Evolutionary conservation across 2,797 vertebrate species (phyloP), one percentile per base, ranked within the genome.

Genomic region (Coregonus ussuriensis): DNA sequence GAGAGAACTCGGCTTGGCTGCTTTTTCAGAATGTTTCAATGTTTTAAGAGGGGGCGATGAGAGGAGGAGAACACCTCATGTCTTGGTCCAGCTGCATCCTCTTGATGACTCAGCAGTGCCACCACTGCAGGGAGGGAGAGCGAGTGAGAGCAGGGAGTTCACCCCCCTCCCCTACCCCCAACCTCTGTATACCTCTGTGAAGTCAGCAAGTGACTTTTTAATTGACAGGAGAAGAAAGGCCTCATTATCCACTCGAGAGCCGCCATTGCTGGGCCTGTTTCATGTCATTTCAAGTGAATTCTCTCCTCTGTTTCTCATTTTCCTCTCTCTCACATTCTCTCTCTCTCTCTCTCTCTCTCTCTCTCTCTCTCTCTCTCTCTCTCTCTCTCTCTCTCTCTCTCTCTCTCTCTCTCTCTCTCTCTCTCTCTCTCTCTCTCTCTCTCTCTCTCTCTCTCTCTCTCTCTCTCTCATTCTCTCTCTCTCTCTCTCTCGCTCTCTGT

Each of bases 71-170:
- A 65, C 31, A 35, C 29, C 66, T 16, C 4, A 16, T 72, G 4
- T 11, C 29, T 6, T 2, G 51, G 51, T 31, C 25, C 71, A 18
- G 71, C 51, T 29, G 71, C 52, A 18, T 9, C 53, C 56, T 13
- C 31, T 14, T 7, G 4, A 15, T 74, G 72, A 74, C 72, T 74
- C 31, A 35, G 33, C 66, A 35, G 15, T 14, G 21, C 84, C 85
- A 87, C 51, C 85, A 87, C 51, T 70, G 86, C 83, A 59, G 80
- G 79, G 83, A 86, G 84, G 68, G 76, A 84, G 79, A 79, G 81
- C 85, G 80, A 74, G 74, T 51, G 79, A 47, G 9, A 47, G 41
- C 9, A 11, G 41, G 41, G 41, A 47, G 41, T 47, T 47, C 41
- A 47, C 41, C 54, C 18, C 52, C 3, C 54, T 16, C 16, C 18